phyloP scores from a whole-genome alignment of 2,797 vertebrate species.

The Trachurus trachurus region DNA sequence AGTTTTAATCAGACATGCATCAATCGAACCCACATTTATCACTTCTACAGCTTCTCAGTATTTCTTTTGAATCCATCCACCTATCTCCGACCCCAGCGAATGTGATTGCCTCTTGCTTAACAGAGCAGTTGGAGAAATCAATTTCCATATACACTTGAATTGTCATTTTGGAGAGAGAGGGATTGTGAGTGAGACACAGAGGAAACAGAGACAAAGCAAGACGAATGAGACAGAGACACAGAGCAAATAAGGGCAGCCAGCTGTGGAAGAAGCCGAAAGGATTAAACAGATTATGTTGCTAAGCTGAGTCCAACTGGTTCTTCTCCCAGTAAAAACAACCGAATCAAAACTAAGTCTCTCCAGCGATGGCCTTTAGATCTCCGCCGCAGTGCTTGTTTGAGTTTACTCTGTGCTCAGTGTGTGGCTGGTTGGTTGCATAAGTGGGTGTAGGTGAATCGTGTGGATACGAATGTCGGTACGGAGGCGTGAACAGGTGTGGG shows the following conservation, averaged over 20 bases:
- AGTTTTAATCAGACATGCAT: conserved; percentile 18
- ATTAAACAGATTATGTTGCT: conserved; percentile 66
- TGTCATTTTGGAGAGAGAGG: conserved; percentile 1
- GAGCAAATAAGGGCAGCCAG: conserved; percentile 56
- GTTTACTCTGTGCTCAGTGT: conserved; percentile 46
- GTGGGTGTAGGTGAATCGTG: conserved; percentile 42
- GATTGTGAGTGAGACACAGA: background rate
- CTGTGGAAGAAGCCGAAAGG: conserved; percentile 55
- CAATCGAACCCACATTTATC: background rate
- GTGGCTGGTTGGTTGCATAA: conserved; percentile 19
- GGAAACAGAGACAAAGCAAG: conserved; percentile 3
- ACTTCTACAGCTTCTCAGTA: background rate
- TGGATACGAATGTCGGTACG: conserved; percentile 18
- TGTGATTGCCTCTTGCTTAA: conserved; percentile 13
- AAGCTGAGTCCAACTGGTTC: conserved; percentile 69
- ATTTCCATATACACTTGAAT: conserved; percentile 10
- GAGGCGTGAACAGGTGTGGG: conserved; percentile 51
- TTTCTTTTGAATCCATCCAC: conserved; percentile 5
- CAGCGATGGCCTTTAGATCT: conserved; percentile 37
- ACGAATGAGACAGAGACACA: conserved; percentile 23
- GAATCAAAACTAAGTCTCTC: conserved; percentile 48
- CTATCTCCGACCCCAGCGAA: background rate
- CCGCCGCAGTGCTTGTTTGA: conserved; percentile 36
- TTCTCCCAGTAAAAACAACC: conserved; percentile 56
- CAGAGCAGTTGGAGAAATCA: conserved; percentile 19